Percentiles rank a stretch among this genome's conserved stretches.
phyloP scores from a whole-genome alignment of 2,888 invertebrate species.

The Megastigmus dorsalis region DNA sequence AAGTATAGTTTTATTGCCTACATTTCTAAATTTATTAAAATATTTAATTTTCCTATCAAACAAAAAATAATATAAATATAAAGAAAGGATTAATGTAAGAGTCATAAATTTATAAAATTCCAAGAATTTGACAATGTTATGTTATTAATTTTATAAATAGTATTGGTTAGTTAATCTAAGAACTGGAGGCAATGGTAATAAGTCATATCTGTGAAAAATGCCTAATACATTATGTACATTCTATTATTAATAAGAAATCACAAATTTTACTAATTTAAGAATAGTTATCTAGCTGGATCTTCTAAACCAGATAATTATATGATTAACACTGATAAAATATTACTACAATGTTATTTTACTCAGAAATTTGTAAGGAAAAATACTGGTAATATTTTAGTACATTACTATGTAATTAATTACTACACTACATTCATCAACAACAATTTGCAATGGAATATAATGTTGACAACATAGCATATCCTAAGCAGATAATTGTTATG shows the following conservation, averaged over 20 bases:
- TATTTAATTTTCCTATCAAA: constrained; percentile 15
- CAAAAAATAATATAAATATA: constrained; percentile 8
- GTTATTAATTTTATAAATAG: constrained; percentile 33
- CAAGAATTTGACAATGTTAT: constrained; percentile 28
- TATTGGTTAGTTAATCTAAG: neutral
- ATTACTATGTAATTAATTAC: constrained; percentile 15
- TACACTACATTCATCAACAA: neutral
- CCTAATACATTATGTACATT: constrained; percentile 29
- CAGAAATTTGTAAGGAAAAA: neutral
- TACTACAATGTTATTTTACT: neutral
- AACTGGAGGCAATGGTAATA: constrained; percentile 17
- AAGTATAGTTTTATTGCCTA: no score
- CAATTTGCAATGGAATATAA: neutral
- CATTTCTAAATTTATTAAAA: constrained; percentile 3
- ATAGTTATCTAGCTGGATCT: constrained; percentile 2
- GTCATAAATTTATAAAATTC: constrained; percentile 12
- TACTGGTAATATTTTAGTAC: constrained; percentile 5
- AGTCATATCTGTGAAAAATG: constrained; percentile 30
- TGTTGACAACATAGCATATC: neutral
- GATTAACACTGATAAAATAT: neutral
- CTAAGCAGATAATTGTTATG: constrained; percentile 1
- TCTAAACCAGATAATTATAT: neutral
- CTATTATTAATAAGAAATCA: constrained; percentile 15
- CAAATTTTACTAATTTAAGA: constrained; percentile 22
- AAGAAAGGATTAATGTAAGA: neutral